phyloP scores from a whole-genome alignment of 2,113 vertebrate species.

The Lasiurus cinereus region DNA sequence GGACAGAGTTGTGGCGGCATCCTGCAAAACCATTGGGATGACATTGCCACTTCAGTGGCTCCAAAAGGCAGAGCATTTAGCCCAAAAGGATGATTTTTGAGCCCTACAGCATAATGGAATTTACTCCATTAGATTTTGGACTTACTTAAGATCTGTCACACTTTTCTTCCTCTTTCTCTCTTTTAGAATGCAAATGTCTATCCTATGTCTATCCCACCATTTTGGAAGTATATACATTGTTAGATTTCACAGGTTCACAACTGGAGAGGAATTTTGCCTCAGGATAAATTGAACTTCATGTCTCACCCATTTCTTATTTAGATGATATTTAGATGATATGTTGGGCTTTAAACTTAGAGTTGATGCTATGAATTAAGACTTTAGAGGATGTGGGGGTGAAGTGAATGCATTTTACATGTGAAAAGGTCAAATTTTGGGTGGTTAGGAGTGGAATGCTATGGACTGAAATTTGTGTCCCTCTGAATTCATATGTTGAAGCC shows the following conservation, averaged over 20 bases:
- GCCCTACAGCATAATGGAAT: not conserved
- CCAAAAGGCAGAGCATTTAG: not conserved
- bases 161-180: not conserved
- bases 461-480: not conserved
- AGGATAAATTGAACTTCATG: not conserved
- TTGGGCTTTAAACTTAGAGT: slow-evolving; percentile 10
- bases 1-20: not conserved
- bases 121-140: not conserved
- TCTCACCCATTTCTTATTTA: not conserved
- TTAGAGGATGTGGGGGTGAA: not conserved
- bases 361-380: not conserved
- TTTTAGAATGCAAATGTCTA: not conserved
- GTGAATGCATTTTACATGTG: not conserved
- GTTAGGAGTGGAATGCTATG: not conserved
- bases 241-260: not conserved
- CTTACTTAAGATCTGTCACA: not conserved
- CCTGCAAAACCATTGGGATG: not conserved
- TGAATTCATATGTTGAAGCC: not conserved
- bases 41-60: not conserved
- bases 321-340: not conserved
- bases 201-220: not conserved
- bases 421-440: not conserved
- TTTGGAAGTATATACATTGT: not conserved
- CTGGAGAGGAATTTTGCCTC: not conserved
- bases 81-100: not conserved